phyloP scores from a whole-genome alignment of 1,140 invertebrate genomes.

The Fragariocoptes setiger region DNA sequence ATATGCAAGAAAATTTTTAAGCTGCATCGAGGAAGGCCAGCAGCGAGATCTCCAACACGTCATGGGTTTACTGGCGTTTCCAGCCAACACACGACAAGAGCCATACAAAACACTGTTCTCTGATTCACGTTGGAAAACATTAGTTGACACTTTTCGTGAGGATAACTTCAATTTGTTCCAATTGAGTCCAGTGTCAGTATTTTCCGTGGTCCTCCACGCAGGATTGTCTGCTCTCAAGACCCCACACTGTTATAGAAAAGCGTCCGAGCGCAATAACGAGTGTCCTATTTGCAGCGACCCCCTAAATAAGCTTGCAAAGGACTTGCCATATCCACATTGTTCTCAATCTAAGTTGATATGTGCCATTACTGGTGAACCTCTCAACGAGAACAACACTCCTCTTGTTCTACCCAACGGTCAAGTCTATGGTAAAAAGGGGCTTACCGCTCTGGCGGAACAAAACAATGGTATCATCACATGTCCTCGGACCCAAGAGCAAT shows the following conservation, averaged over 20 bases:
- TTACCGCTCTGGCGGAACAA: conserved; percentile 52
- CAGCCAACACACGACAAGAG: conserved; percentile 31
- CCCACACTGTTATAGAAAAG: conserved; percentile 25
- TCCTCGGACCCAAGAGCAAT: conserved; percentile 62
- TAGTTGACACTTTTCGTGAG: conserved; percentile 62
- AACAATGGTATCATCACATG: conserved; percentile 61
- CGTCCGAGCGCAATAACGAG: conserved; percentile 29
- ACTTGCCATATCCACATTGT: conserved; percentile 75
- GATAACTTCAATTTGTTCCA: conserved; percentile 82
- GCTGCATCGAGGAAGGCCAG: conserved; percentile 33
- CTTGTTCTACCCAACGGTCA: conserved; percentile 94
- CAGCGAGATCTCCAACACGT: conserved; percentile 62
- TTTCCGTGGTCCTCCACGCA: conserved; percentile 60
- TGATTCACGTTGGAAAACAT: conserved; percentile 35
- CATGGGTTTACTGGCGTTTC: conserved; percentile 78
- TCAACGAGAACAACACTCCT: conserved; percentile 89
- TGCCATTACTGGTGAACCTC: conserved; percentile 52
- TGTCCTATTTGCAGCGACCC: conserved; percentile 75
- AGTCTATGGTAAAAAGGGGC: conserved; percentile 74
- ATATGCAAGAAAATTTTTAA: conserved; percentile 68
- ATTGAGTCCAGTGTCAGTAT: conserved; percentile 55
- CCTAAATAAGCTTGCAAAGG: conserved; percentile 48
- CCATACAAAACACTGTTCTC: conserved; percentile 31
- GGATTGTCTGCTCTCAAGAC: conserved; percentile 82
- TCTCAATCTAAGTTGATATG: conserved; percentile 75